Evolutionary conservation across 2,888 invertebrate species (phyloP).

Genomic region (Taphrorychus bicolor): DNA sequence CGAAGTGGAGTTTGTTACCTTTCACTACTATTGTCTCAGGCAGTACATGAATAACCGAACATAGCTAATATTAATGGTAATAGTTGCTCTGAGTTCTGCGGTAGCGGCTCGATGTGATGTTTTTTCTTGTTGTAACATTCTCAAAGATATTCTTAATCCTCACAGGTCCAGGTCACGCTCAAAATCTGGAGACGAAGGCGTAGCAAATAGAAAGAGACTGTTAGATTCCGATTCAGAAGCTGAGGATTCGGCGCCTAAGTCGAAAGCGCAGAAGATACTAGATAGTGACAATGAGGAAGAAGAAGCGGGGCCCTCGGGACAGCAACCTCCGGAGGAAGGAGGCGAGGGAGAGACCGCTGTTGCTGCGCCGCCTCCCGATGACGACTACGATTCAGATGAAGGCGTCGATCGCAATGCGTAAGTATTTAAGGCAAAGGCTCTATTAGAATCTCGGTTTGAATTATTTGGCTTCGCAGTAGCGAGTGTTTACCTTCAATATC

Average conservation of each 20-base stretch:
- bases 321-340: slow-evolving; percentile 48
- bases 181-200: slow-evolving; percentile 34
- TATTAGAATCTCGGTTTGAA: too few relatives aligned
- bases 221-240: slow-evolving; percentile 69
- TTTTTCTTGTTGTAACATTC: too few relatives aligned
- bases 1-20: too few relatives aligned
- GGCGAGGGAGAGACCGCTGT: too few relatives aligned
- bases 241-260: slow-evolving; percentile 43
- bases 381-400: slow-evolving; percentile 70
- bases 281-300: slow-evolving; percentile 68
- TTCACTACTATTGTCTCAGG: too few relatives aligned
- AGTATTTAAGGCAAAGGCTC: slow-evolving; percentile 12
- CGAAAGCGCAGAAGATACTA: slow-evolving; percentile 41
- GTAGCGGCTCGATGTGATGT: too few relatives aligned
- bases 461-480: too few relatives aligned
- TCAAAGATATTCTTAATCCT: too few relatives aligned
- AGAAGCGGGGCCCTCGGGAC: slow-evolving; percentile 57
- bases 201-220: slow-evolving; percentile 51
- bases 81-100: too few relatives aligned
- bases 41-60: too few relatives aligned
- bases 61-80: too few relatives aligned
- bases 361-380: slow-evolving; percentile 57
- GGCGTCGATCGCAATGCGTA: slow-evolving; percentile 57
- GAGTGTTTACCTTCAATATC: too few relatives aligned
- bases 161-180: slow-evolving; percentile 42